These are phyloP conservation scores for Mechanitis mazaeus DNA, from an alignment of 2,888 invertebrate species.

Conservation along the genomic window DNA sequence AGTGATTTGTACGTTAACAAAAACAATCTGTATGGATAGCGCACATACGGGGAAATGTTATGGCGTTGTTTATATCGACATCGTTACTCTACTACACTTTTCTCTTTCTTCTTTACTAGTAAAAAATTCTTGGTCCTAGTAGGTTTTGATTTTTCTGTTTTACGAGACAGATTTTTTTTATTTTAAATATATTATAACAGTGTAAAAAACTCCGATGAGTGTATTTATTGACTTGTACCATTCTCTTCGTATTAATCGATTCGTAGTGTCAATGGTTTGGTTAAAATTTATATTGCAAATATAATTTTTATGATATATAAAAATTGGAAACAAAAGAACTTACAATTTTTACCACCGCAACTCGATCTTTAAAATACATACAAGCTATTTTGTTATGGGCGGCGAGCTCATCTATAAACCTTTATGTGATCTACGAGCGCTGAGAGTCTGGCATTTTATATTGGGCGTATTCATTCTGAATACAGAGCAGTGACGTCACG, in stretches of 20 bases:
- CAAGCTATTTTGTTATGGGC: constrained; percentile 49
- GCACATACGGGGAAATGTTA: constrained; percentile 12
- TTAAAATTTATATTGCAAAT: too few relatives aligned
- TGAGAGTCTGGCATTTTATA: constrained; percentile 50
- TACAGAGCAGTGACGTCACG: constrained; percentile 38
- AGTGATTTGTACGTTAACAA: constrained; percentile 39
- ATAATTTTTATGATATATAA: too few relatives aligned
- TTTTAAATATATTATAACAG: neutral
- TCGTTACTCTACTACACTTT: constrained; percentile 6
- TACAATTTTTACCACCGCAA: too few relatives aligned
- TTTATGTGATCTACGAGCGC: constrained; percentile 58
- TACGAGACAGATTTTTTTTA: neutral
- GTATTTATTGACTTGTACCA: too few relatives aligned
- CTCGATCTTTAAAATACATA: constrained; percentile 24
- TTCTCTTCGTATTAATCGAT: too few relatives aligned
- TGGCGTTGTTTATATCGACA: constrained; percentile 10
- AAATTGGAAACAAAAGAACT: too few relatives aligned
- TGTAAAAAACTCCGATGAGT: neutral
- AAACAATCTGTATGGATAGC: constrained; percentile 42
- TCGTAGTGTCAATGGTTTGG: too few relatives aligned
- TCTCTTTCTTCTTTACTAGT: neutral
- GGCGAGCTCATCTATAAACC: constrained; percentile 50
- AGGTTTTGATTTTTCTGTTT: too few relatives aligned
- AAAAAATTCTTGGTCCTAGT: too few relatives aligned
- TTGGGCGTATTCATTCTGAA: constrained; percentile 42